phyloP scores from a whole-genome alignment of 2,113 vertebrate genomes.

The Eupsittula cactorum region DNA sequence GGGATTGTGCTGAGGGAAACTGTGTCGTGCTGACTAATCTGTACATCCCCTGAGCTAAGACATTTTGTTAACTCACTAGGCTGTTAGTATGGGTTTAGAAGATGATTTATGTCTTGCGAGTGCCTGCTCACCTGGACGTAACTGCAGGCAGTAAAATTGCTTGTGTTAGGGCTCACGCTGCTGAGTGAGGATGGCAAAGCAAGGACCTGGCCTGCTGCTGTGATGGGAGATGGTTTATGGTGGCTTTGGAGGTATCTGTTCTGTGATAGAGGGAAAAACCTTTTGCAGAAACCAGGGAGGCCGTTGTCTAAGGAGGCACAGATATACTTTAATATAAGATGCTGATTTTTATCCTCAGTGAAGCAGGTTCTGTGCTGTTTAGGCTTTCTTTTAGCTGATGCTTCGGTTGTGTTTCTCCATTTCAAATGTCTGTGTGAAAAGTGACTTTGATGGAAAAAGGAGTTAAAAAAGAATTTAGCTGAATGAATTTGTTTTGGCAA shows the following conservation, averaged over 20 bases:
- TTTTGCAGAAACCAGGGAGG: not conserved
- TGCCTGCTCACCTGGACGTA: not conserved
- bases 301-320: not conserved
- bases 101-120: not conserved
- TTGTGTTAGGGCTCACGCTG: not conserved
- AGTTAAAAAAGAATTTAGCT: not conserved
- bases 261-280: not conserved
- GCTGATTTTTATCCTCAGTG: not conserved
- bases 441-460: not conserved
- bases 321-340: not conserved
- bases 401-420: not conserved
- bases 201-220: not conserved
- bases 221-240: not conserved
- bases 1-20: not conserved
- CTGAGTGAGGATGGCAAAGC: not conserved
- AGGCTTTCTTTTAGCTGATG: not conserved
- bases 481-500: conserved; percentile 51
- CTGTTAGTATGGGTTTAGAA: not conserved
- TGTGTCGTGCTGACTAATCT: not conserved
- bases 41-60: not conserved
- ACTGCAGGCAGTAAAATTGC: not conserved
- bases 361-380: not conserved
- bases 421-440: not conserved
- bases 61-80: not conserved
- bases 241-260: not conserved